A percentile compares a stretch with the other conserved stretches of the same genome.
phyloP scores from a whole-genome alignment of 2,888 invertebrate genomes.

The Nomada lathburiana region DNA sequence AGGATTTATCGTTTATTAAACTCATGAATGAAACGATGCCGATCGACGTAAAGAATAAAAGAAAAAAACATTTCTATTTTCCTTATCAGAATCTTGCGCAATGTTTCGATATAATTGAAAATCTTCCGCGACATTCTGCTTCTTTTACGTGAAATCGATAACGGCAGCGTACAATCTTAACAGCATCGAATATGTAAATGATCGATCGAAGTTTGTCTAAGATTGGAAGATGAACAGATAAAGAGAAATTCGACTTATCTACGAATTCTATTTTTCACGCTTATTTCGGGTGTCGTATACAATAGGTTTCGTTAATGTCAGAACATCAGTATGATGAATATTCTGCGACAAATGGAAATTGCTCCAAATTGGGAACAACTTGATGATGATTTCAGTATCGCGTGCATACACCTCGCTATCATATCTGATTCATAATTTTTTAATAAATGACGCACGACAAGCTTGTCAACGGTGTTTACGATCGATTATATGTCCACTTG shows the following conservation, averaged over 20 bases:
- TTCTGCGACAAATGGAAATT: no score
- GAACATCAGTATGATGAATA: no score
- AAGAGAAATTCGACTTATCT: not conserved
- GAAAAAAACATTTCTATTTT: conserved; percentile 5
- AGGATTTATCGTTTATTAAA: no score
- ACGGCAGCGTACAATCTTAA: conserved; percentile 7
- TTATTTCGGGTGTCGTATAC: not conserved
- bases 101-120: conserved; percentile 20
- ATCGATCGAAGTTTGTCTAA: not conserved
- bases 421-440: no score
- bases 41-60: not conserved
- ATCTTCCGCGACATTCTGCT: conserved; percentile 18
- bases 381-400: no score
- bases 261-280: not conserved
- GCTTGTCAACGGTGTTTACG: no score
- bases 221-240: not conserved
- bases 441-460: no score
- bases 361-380: no score
- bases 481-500: no score
- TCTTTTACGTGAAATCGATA: conserved; percentile 16
- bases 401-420: no score
- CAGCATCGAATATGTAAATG: not conserved
- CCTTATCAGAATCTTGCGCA: conserved; percentile 39
- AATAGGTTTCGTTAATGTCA: no score
- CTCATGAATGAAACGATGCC: not conserved